Base-by-base conservation (phyloP, 1,140 invertebrate species). In the Elymnias hypermnestra region DNA sequence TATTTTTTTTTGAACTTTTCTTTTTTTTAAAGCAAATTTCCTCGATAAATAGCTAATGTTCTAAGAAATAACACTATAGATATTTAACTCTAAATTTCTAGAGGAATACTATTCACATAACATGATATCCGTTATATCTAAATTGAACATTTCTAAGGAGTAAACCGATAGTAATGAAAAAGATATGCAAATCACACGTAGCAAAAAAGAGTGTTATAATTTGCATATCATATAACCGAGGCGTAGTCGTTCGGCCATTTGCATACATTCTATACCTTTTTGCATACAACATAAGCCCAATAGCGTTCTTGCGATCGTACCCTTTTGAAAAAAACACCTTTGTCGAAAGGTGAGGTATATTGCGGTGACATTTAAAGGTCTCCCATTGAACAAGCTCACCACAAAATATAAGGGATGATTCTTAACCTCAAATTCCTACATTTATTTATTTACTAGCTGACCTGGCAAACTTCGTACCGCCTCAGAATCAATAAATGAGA, bases 231-330 rank as follows among this genome's bases (percentile, higher is more conserved):
- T 51, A 43, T 44, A 22, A 38, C 25, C 23, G 9, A 13, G 18
- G 21, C 35, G 48, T 23, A 43, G 17, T 36, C 38, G 48, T 39
- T 22, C 13, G n/a, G 22, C 40, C 15, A 39, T 51, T 51, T 51
- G 48, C 48, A 51, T 51, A 39, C 26, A 42, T 43, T 51, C 42
- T 44, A 39, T 36, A 41, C 14, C 13, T 39, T 43, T 51, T 51
- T 51, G 35, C 48, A 43, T 18, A 22, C 25, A 19, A 23, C 7
- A 33, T 17, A 41, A 12, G 29, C 6, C 38, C 46, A 36, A 49
- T 49, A 25, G 25, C 28, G 18, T 39, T 26, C 22, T 33, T 22
- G 22, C 26, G 29, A 13, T 47, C 25, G 25, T 33, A 29, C 15
- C 36, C 21, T 33, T 39, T 33, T 14, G n/a, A 38, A 23, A 31